Percentiles rank a stretch among this genome's conserved stretches.
Evolutionary conservation across 2,797 vertebrate species (phyloP).

Genomic region (Protonibea diacanthus): DNA sequence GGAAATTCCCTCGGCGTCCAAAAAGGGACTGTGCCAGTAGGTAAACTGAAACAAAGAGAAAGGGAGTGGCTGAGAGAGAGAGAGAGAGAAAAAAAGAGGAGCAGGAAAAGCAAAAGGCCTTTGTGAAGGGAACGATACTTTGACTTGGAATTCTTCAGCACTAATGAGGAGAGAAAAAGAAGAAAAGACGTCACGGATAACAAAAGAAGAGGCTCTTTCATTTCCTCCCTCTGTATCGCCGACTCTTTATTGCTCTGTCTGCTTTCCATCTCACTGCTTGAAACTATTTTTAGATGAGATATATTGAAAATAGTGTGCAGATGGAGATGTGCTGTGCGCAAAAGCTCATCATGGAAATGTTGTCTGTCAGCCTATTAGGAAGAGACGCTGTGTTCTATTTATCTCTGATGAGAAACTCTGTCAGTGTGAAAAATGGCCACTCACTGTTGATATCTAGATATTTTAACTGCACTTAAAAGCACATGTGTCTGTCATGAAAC

Average conservation of each 20-base stretch:
- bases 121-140: conserved; percentile 50
- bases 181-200: conserved; percentile 59
- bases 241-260: conserved; percentile 66
- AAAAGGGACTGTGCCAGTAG: conserved; percentile 43
- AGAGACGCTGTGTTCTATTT: conserved; percentile 46
- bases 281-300: conserved; percentile 78
- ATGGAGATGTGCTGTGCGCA: conserved; percentile 48
- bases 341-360: conserved; percentile 56
- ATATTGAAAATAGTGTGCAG: conserved; percentile 65
- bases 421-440: conserved; percentile 82
- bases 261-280: conserved; percentile 59
- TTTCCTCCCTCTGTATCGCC: conserved; percentile 45
- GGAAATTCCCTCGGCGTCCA: conserved; percentile 50
- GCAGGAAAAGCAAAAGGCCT: conserved; percentile 51
- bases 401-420: conserved; percentile 61
- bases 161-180: conserved; percentile 63
- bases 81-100: conserved; percentile 13
- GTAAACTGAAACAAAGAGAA: conserved; percentile 46
- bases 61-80: conserved; percentile 25
- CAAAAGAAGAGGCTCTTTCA: conserved; percentile 57
- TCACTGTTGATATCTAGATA: conserved; percentile 80
- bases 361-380: conserved; percentile 53
- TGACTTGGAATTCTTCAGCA: conserved; percentile 54
- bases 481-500: conserved; percentile 68
- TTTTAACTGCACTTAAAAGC: conserved; percentile 79